A percentile compares a stretch with the other conserved stretches of the same genome.
Conservation (phyloP, 2,113 vertebrate genomes). For the Abramis brama region DNA sequence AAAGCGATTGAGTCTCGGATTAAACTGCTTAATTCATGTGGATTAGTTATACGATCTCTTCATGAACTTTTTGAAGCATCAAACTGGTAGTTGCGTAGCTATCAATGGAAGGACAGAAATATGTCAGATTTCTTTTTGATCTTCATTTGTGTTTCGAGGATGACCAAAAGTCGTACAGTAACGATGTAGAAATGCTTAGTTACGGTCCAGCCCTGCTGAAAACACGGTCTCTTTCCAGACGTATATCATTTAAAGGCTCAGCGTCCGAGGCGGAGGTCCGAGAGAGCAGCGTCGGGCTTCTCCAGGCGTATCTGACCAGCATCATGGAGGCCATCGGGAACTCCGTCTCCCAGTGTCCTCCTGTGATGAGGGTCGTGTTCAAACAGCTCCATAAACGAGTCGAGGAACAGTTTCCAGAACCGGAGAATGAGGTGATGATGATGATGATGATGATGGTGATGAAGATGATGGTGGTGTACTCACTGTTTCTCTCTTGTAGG, state of each 20-base stretch:
- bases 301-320: slow-evolving; percentile 83
- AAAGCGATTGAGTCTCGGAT: too few relatives aligned
- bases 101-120: too few relatives aligned
- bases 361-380: slow-evolving; percentile 84
- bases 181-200: too few relatives aligned
- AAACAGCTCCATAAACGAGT: slow-evolving; percentile 83
- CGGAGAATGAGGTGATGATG: slow-evolving; percentile 79
- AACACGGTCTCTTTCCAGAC: slow-evolving; percentile 68
- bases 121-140: too few relatives aligned
- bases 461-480: neutral
- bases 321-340: slow-evolving; percentile 83
- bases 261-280: slow-evolving; percentile 80
- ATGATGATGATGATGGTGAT: neutral
- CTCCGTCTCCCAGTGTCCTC: slow-evolving; percentile 83
- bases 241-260: slow-evolving; percentile 86
- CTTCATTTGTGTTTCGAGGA: too few relatives aligned
- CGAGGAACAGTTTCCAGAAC: slow-evolving; percentile 80
- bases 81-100: too few relatives aligned
- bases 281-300: slow-evolving; percentile 88
- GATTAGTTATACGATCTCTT: too few relatives aligned
- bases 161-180: too few relatives aligned
- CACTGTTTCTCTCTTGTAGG: slow-evolving; percentile 69
- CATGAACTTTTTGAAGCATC: too few relatives aligned
- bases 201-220: too few relatives aligned
- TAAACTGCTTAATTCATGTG: too few relatives aligned